Evolutionary conservation across 2,888 invertebrate genomes (phyloP).

Genomic region (Ectobius pallidus): DNA sequence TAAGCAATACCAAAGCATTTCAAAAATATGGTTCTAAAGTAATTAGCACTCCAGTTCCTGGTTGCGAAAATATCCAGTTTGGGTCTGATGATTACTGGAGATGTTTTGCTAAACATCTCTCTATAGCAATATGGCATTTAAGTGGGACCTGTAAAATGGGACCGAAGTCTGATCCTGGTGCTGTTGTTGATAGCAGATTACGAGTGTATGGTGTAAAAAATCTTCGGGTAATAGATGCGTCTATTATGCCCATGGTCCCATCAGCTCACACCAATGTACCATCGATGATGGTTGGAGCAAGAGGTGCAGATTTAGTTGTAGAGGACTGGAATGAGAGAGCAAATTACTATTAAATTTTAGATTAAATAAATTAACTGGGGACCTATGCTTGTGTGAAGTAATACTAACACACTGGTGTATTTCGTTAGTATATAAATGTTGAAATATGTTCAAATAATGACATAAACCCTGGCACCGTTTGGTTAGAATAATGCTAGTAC

Average conservation of each 20-base stretch:
- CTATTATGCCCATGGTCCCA: conserved; percentile 52
- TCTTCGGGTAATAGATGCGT: conserved; percentile 52
- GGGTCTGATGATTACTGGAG: conserved; percentile 85
- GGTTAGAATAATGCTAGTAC: too few relatives aligned
- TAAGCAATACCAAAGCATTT: conserved; percentile 80
- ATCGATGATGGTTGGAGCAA: conserved; percentile 53
- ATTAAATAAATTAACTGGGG: too few relatives aligned
- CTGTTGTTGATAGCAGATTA: conserved; percentile 39
- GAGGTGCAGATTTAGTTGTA: conserved; percentile 52
- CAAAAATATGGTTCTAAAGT: conserved; percentile 80
- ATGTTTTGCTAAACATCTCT: conserved; percentile 69
- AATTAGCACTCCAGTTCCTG: conserved; percentile 80
- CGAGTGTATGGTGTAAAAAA: conserved; percentile 48
- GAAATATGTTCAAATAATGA: too few relatives aligned
- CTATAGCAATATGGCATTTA: conserved; percentile 71
- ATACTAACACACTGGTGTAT: too few relatives aligned
- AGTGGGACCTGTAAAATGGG: conserved; percentile 36
- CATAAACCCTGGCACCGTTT: too few relatives aligned
- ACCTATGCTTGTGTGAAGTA: too few relatives aligned
- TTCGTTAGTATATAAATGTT: too few relatives aligned
- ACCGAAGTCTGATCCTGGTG: background rate
- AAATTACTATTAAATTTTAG: too few relatives aligned
- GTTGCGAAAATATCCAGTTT: conserved; percentile 73
- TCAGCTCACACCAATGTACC: conserved; percentile 53
- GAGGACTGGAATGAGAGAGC: too few relatives aligned